A percentile compares a stretch with the other conserved stretches of the same genome.
These are phyloP conservation scores for Liodrosophila aerea DNA, from an alignment of 2,888 invertebrate genomes.

Conservation along the genomic window DNA sequence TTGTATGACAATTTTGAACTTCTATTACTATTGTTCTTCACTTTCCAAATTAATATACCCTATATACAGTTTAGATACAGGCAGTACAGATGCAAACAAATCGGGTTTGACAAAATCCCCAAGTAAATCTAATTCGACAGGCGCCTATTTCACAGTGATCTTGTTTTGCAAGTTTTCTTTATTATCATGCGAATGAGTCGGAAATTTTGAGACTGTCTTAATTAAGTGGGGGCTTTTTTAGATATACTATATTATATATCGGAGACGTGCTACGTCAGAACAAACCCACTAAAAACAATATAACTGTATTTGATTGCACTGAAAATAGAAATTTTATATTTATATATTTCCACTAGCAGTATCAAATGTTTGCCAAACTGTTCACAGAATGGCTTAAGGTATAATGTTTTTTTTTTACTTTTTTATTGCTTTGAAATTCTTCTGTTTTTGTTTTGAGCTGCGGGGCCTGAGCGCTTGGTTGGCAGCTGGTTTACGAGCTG, in stretches of 20 bases:
- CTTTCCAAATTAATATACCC: no score
- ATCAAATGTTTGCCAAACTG: slow-evolving; percentile 1
- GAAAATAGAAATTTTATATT: background rate
- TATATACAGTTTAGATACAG: background rate
- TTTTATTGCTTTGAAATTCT: slow-evolving; percentile 16
- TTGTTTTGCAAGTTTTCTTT: slow-evolving; percentile 51
- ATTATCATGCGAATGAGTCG: slow-evolving; percentile 24
- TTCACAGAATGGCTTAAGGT: background rate
- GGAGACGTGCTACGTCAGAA: background rate
- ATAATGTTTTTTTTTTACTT: slow-evolving; percentile 16
- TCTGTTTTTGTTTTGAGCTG: slow-evolving; percentile 25
- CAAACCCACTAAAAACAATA: no score
- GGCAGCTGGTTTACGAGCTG: slow-evolving; percentile 14
- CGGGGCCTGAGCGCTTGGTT: no score
- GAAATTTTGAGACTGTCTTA: background rate
- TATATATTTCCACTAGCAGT: background rate
- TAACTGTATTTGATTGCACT: no score
- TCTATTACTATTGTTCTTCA: no score
- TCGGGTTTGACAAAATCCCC: slow-evolving; percentile 46
- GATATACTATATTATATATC: no score
- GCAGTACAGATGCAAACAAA: slow-evolving; percentile 27
- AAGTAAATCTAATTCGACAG: slow-evolving; percentile 28
- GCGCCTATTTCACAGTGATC: slow-evolving; percentile 23
- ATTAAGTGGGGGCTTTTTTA: slow-evolving; percentile 13
- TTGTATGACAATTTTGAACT: no score